Evolutionary conservation across 2,888 invertebrate species (phyloP), one percentile per base, ranked within the genome.

Genomic region (Patella caerulea): DNA sequence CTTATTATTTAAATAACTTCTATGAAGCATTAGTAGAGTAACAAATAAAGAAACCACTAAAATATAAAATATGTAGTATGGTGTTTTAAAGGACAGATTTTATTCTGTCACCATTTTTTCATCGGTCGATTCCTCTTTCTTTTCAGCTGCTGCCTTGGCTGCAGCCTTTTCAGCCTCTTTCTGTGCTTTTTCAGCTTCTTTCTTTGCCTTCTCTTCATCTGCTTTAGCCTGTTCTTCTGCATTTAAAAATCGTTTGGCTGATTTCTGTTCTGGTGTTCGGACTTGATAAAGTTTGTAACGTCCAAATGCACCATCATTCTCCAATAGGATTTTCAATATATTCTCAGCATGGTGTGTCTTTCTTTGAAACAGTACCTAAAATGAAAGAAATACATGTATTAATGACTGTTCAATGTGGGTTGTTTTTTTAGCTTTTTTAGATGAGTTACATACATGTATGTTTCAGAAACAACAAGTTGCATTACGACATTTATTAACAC

Each of bases 31-130:
- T 45, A 45, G 45, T 45, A 45, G 45, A 45, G 7, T 45, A 45
- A 45, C 45, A 45, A 45, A 45, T 45, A 45, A 45, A 45, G 45
- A 45, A 45, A 9, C 45, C 45, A 45, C 45, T 1, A 45, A 45
- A 45, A 45, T 9, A 45, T 45, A 45, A 45, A 45, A 45, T 45
- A 45, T 45, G 45, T 45, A 45, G 45, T 45, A 45, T 9, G 9
- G 7, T 45, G 45, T 45, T 45, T 45, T 34, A 34, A 34, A 34
- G 45, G 45, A 1, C 45, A 45, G 45, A 45, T 9, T 15, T 24
- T 65, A 65, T 65, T 65, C 65, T 24, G 65, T 65, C 12, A 65
- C 65, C 65, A 65, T 65, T 19, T 65, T 24, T 65, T 65, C 65
- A 65, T 65, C 65, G 14, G 65, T 15, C 3, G 65, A 24, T 65